Evolutionary conservation across 2,888 invertebrate genomes (phyloP).

Genomic region (Gastrophysa polygoni): DNA sequence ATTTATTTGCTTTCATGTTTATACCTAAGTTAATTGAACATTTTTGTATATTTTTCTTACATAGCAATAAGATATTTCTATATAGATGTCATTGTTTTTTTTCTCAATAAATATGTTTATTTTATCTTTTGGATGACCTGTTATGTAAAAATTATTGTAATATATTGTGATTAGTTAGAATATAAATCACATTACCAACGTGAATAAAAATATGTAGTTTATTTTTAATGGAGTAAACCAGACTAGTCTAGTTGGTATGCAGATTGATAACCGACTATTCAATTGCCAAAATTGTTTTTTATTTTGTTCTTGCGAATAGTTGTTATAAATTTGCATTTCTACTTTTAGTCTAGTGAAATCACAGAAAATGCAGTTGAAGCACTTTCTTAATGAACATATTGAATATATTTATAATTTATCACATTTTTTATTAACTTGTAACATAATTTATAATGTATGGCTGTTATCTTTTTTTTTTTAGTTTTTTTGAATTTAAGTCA

Average conservation of each 20-base stretch:
- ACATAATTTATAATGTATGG: conserved; percentile 56
- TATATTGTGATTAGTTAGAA: conserved; percentile 39
- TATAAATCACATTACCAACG: conserved; percentile 44
- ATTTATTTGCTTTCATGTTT: not conserved
- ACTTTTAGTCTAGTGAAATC: conserved; percentile 1
- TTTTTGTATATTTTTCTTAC: conserved; percentile 29
- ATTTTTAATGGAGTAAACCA: conserved; percentile 1
- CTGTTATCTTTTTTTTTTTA: conserved; percentile 58
- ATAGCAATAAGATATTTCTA: conserved; percentile 35
- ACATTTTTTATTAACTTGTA: conserved; percentile 41
- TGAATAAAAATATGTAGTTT: conserved; percentile 23
- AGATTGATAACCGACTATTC: conserved; percentile 5
- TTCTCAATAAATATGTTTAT: conserved; percentile 32
- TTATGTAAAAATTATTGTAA: conserved; percentile 41
- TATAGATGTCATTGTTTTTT: conserved; percentile 29
- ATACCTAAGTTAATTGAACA: conserved; percentile 10
- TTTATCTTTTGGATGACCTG: conserved; percentile 26
- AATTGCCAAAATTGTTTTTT: not conserved
- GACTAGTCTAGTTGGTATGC: conserved; percentile 5
- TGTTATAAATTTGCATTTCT: conserved; percentile 10
- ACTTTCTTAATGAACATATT: not conserved
- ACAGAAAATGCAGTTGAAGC: not conserved
- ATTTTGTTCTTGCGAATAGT: not conserved
- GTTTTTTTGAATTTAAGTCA: conserved; percentile 55
- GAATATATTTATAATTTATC: conserved; percentile 28